A percentile compares a stretch with the other conserved stretches of the same genome.
phyloP scores from a whole-genome alignment of 2,113 vertebrate species.

The Mobula birostris region DNA sequence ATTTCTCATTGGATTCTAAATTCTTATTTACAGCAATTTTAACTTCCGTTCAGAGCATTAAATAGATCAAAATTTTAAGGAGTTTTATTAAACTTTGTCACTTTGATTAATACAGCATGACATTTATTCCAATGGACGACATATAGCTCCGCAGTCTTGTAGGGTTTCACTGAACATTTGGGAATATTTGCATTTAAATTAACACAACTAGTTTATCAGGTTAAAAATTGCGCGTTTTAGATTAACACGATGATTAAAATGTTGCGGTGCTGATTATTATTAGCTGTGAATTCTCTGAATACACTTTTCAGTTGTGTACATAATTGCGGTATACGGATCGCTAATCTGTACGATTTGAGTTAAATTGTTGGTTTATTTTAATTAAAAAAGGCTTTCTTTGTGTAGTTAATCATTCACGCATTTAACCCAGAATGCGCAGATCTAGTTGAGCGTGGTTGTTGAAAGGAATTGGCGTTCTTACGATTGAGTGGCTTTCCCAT shows the following conservation, averaged over 20 bases:
- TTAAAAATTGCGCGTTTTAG: not conserved
- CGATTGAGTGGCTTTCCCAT: constrained; percentile 2
- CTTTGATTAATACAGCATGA: not conserved
- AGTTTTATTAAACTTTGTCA: not conserved
- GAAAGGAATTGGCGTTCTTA: constrained; percentile 20
- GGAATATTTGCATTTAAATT: not conserved
- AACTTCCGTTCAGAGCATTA: not conserved
- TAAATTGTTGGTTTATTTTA: not conserved
- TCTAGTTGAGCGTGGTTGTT: not conserved
- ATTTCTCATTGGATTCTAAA: not conserved
- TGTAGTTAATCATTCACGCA: not conserved
- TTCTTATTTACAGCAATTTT: not conserved
- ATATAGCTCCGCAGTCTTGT: not conserved
- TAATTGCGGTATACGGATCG: not conserved
- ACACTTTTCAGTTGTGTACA: not conserved
- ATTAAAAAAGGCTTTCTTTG: not conserved
- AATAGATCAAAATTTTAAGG: not conserved
- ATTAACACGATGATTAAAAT: not conserved
- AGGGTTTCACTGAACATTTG: not conserved
- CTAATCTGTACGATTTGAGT: not conserved
- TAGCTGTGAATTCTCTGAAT: not conserved
- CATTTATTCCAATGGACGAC: not conserved
- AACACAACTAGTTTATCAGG: not conserved
- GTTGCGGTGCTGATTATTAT: not conserved
- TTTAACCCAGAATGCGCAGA: constrained; percentile 8